A percentile compares a stretch with the other conserved stretches of the same genome.
Conservation (phyloP, 2,797 vertebrate genomes). For the Sebastiscus albofasciatus region DNA sequence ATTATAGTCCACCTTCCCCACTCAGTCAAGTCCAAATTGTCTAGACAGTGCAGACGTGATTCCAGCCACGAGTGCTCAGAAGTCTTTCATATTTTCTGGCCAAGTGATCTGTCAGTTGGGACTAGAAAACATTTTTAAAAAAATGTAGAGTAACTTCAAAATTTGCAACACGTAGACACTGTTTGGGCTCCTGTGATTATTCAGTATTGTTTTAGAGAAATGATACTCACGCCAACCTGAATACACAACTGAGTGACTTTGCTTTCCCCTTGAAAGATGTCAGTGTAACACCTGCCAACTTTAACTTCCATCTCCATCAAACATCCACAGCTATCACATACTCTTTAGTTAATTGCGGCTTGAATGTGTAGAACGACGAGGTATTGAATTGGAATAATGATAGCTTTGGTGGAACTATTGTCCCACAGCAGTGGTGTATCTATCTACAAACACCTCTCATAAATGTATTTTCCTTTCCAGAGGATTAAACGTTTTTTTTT, state of each 20-base stretch:
- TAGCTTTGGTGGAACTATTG: background rate
- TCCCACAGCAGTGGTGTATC: background rate
- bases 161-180: background rate
- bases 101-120: background rate
- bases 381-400: slow-evolving; percentile 27
- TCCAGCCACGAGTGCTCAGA: slow-evolving; percentile 8
- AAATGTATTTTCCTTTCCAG: slow-evolving; percentile 12
- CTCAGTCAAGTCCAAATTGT: slow-evolving; percentile 11
- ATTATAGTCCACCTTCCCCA: slow-evolving; percentile 23
- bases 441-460: background rate
- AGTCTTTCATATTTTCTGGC: slow-evolving; percentile 27
- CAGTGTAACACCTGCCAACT: background rate
- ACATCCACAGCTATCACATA: background rate
- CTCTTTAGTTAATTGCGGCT: slow-evolving; percentile 9
- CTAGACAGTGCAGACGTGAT: slow-evolving; percentile 7
- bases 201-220: background rate
- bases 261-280: slow-evolving; percentile 6
- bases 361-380: slow-evolving; percentile 4
- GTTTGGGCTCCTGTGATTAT: background rate
- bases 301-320: background rate
- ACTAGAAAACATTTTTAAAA: background rate
- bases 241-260: background rate
- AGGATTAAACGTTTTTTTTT: slow-evolving; percentile 8
- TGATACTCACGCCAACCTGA: background rate
- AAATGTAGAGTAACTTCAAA: background rate